Evolutionary conservation across 2,888 invertebrate genomes (phyloP), one percentile per base, ranked within the genome.

Genomic region (Xanthia togata): DNA sequence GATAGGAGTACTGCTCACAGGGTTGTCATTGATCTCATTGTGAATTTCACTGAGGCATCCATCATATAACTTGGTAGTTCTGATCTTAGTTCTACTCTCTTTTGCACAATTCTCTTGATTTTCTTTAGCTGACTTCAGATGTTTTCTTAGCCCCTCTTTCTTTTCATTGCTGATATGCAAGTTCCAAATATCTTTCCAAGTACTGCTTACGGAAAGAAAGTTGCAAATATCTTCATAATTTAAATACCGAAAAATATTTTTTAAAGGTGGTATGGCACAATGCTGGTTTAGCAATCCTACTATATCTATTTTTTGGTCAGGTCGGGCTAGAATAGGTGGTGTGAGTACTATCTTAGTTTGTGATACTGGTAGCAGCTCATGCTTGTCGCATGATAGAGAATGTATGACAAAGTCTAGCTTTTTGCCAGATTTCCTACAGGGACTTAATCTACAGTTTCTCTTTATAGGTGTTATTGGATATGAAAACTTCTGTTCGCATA

Each of bases 381-480:
- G 92, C 69, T 90, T 90, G 73, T 95, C 94, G 89, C 96, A 96
- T 65, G 93, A 91, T 31, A 96, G 86, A 17, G 96, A 94, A 87
- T 96, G 96, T 80, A 93, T 95, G 6, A 92, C 90, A 90, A 95
- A 95, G 78, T 93, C 93, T 41, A 95, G 91, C 84, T 93, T 94
- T 83, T 92, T 95, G 4, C 91, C 91, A 79, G 95, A 93, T 89
- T 90, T 94, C 73, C 89, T 92, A 70, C 93, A 92, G 3, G 95
- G 94, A 75, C 93, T 94, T 73, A 91, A 85, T 76, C 91, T 94
- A 85, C 95, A 95, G 84, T 92, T 94, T 78, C 89, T 94, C 84
- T 96, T 96, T 41, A 96, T 91, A 79, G 96, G 96, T 86, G 96
- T 96, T 64, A 94, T 92, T 77, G 96, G 96, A 84, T 94, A 95